These are phyloP conservation scores for Micromussa lordhowensis DNA, from an alignment of 92 coral and sea anemone species.

Conservation along the genomic window DNA sequence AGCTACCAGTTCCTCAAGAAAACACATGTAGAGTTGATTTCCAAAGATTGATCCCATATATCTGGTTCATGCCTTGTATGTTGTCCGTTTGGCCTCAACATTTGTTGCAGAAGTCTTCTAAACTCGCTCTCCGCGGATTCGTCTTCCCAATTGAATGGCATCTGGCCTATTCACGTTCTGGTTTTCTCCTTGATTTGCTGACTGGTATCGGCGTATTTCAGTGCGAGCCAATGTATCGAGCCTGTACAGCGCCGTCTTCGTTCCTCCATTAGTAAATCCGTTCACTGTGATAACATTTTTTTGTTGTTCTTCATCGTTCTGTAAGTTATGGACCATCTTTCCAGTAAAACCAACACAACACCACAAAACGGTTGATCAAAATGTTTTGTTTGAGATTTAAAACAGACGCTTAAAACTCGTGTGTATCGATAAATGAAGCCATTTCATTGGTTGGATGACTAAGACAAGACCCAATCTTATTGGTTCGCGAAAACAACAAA, in stretches of 20 bases:
- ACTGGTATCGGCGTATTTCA: slow-evolving; percentile 11
- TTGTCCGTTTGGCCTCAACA: background rate
- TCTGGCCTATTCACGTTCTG: background rate
- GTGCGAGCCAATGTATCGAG: background rate
- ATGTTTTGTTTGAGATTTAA: slow-evolving; percentile 2
- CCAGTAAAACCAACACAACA: background rate
- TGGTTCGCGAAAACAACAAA: background rate
- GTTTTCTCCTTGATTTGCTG: background rate
- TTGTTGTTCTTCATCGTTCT: background rate
- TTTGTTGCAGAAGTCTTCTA: background rate
- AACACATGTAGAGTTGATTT: background rate
- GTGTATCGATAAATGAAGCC: background rate
- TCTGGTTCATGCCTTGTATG: background rate
- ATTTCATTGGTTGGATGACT: background rate
- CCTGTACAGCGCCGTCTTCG: background rate
- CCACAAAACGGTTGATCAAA: background rate
- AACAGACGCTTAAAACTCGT: background rate
- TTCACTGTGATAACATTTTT: background rate
- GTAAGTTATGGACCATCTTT: background rate
- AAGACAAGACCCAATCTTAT: background rate
- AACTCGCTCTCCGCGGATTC: slow-evolving; percentile 17
- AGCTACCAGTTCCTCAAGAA: background rate
- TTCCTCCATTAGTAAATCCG: background rate
- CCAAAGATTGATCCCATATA: background rate
- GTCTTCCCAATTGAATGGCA: slow-evolving; percentile 6